phyloP scores from a whole-genome alignment of 2,888 invertebrate species.

The Lithodes maja region DNA sequence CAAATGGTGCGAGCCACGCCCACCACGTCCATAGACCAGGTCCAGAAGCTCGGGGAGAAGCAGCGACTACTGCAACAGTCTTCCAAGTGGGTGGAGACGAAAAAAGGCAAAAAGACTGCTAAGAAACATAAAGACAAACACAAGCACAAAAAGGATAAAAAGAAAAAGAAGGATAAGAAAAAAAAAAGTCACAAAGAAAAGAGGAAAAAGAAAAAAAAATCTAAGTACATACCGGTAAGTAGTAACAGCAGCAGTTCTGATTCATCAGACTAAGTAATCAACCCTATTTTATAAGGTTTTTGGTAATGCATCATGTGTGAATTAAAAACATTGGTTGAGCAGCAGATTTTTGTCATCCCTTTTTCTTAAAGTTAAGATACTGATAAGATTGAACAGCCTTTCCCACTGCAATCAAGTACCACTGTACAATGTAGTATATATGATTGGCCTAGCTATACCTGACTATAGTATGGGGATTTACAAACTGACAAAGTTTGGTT shows the following conservation, averaged over 20 bases:
- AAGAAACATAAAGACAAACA: slow-evolving; percentile 73
- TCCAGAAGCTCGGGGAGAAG: neutral
- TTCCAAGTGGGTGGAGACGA: slow-evolving; percentile 50
- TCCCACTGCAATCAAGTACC: no score
- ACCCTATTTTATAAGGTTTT: neutral
- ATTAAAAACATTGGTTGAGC: neutral
- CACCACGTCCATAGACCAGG: neutral
- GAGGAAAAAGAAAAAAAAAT: slow-evolving; percentile 57
- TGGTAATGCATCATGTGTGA: neutral
- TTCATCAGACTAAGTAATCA: neutral
- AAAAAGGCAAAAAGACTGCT: slow-evolving; percentile 73
- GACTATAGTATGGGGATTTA: no score
- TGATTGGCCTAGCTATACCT: no score
- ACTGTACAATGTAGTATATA: no score
- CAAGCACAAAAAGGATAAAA: slow-evolving; percentile 73
- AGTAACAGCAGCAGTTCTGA: slow-evolving; percentile 16
- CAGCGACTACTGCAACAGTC: neutral
- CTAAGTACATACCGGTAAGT: slow-evolving; percentile 11
- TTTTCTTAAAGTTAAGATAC: neutral
- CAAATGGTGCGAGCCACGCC: slow-evolving; percentile 32
- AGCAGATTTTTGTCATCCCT: neutral
- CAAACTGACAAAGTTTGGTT: no score
- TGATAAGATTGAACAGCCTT: no score
- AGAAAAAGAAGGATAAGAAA: slow-evolving; percentile 71
- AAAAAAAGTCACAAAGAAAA: slow-evolving; percentile 67